These are phyloP conservation scores for Aspidiotus destructor DNA, from an alignment of 2,888 invertebrate species.

Conservation along the genomic window DNA sequence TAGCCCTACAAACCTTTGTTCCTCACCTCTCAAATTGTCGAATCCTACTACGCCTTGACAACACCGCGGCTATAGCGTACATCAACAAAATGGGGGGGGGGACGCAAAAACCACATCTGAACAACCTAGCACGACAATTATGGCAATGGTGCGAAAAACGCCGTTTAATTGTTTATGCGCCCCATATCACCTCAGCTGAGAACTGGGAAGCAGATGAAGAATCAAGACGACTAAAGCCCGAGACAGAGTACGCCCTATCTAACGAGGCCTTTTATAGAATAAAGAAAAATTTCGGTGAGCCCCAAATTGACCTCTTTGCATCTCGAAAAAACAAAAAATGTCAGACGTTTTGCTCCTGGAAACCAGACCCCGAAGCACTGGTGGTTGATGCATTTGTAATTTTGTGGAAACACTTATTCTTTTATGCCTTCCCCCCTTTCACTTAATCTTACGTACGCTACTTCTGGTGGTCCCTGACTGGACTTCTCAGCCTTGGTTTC, in stretches of 20 bases:
- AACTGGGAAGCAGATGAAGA: background rate
- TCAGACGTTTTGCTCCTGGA: background rate
- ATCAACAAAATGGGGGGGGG: background rate
- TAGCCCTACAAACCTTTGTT: background rate
- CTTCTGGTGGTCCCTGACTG: background rate
- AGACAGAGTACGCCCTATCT: background rate
- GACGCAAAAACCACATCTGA: background rate
- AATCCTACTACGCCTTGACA: background rate
- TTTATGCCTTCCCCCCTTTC: slow-evolving; percentile 7
- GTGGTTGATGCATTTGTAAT: background rate
- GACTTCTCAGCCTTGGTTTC: background rate
- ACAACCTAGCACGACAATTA: background rate
- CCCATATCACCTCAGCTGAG: background rate
- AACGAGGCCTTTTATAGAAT: background rate
- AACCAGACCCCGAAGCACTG: background rate
- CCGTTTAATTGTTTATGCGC: background rate
- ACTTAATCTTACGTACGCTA: background rate
- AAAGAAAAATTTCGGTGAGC: background rate
- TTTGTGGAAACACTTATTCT: background rate
- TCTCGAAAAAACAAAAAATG: background rate
- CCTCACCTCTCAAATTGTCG: background rate
- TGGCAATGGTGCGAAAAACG: background rate
- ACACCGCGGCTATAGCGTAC: background rate
- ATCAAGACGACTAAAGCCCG: background rate
- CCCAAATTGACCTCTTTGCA: background rate